phyloP scores from a whole-genome alignment of 2,113 vertebrate species.

The Nestor notabilis region DNA sequence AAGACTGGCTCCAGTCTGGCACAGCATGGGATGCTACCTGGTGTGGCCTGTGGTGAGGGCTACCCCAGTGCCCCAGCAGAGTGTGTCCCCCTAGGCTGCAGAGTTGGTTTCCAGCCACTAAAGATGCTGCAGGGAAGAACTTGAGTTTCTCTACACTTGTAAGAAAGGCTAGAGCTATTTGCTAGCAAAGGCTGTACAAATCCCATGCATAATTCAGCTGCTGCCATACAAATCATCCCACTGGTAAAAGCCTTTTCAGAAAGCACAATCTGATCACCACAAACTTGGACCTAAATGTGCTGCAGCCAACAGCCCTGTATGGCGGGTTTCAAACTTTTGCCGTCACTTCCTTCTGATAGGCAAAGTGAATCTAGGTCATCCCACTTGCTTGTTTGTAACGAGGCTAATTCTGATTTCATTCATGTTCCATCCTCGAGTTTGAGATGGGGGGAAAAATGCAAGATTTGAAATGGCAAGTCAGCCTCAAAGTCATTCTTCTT shows the following conservation, averaged over 20 bases:
- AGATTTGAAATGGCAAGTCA: neutral
- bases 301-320: neutral
- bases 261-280: neutral
- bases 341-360: neutral
- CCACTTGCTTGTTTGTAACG: neutral
- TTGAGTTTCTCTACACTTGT: accelerated
- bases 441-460: neutral
- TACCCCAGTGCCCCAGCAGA: neutral
- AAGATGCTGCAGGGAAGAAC: neutral
- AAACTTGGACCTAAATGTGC: slow-evolving; percentile 20
- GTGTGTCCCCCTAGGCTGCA: accelerated
- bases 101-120: neutral
- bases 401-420: slow-evolving; percentile 40
- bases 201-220: neutral
- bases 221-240: neutral
- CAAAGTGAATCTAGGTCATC: slow-evolving; percentile 48
- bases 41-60: neutral
- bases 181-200: neutral
- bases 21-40: accelerated
- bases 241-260: neutral
- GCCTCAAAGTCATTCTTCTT: neutral
- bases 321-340: slow-evolving; percentile 31
- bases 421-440: neutral
- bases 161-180: neutral
- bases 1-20: neutral